These are phyloP conservation scores for Sericinus montela DNA, from an alignment of 2,888 invertebrate genomes.

Conservation along the genomic window DNA sequence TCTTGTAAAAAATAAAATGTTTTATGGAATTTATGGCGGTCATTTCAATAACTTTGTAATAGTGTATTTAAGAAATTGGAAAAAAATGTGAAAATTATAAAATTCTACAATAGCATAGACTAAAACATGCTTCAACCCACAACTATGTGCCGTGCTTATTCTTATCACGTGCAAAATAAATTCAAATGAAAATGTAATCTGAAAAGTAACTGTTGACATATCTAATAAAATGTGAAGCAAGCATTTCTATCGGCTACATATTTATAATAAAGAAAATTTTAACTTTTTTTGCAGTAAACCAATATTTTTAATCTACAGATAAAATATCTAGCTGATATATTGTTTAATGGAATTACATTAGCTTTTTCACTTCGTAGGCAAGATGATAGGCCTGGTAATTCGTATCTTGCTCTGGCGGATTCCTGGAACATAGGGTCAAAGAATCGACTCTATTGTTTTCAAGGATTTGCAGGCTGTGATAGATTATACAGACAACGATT, in stretches of 20 bases:
- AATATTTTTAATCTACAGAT: constrained; percentile 20
- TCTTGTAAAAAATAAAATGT: no score
- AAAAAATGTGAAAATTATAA: constrained; percentile 16
- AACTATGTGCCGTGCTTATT: constrained; percentile 22
- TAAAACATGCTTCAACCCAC: constrained; percentile 13
- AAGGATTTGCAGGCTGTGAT: constrained; percentile 28
- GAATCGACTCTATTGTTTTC: constrained; percentile 56
- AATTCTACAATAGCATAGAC: constrained; percentile 20
- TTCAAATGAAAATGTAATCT: constrained; percentile 25
- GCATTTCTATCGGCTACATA: constrained; percentile 41
- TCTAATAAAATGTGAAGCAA: constrained; percentile 38
- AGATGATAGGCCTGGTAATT: constrained; percentile 99
- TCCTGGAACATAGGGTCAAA: constrained; percentile 91
- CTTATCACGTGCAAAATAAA: constrained; percentile 21
- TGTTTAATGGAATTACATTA: constrained; percentile 90
- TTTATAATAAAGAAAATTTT: constrained; percentile 10
- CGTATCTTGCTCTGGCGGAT: constrained; percentile 91
- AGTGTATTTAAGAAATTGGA: constrained; percentile 1
- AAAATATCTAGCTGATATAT: constrained; percentile 65
- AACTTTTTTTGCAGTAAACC: constrained; percentile 8
- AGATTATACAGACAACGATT: constrained; percentile 19
- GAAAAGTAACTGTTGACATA: constrained; percentile 20
- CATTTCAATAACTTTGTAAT: not conserved
- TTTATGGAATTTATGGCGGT: not conserved
- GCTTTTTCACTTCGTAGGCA: constrained; percentile 99